phyloP scores from a whole-genome alignment of 2,888 invertebrate genomes.

The Brachypterus glaber region DNA sequence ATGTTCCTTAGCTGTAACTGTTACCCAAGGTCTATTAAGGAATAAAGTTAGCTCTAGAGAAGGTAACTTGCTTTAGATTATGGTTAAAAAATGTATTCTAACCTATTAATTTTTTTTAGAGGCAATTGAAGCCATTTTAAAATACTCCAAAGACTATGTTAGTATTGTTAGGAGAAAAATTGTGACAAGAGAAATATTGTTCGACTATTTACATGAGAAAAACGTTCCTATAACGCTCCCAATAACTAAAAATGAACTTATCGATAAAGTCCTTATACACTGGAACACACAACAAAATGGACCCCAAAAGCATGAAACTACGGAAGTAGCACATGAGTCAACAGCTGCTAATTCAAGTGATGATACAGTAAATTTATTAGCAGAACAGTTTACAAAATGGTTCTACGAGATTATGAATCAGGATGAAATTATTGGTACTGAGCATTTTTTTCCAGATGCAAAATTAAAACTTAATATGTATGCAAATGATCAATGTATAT shows the following conservation, averaged over 20 bases:
- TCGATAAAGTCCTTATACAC: slow-evolving; percentile 40
- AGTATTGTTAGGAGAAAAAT: slow-evolving; percentile 44
- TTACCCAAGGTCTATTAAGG: slow-evolving; percentile 34
- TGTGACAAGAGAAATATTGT: slow-evolving; percentile 46
- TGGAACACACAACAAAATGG: slow-evolving; percentile 34
- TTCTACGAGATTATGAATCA: slow-evolving; percentile 45
- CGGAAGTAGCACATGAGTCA: slow-evolving; percentile 2
- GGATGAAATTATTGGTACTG: slow-evolving; percentile 35
- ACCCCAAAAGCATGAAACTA: slow-evolving; percentile 4
- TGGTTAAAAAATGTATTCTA: too few relatives aligned
- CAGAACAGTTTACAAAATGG: slow-evolving; percentile 50
- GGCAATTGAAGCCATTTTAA: slow-evolving; percentile 44
- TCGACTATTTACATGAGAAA: slow-evolving; percentile 45
- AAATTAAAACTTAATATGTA: slow-evolving; percentile 34
- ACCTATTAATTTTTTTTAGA: slow-evolving; percentile 39
- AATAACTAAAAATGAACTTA: slow-evolving; percentile 45
- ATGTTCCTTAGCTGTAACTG: slow-evolving; percentile 28
- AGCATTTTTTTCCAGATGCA: slow-evolving; percentile 50
- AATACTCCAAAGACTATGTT: slow-evolving; percentile 41
- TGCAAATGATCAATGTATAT: slow-evolving; percentile 23
- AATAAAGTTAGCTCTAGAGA: slow-evolving; percentile 25
- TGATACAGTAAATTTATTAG: slow-evolving; percentile 37
- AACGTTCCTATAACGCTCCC: slow-evolving; percentile 39
- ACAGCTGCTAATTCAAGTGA: slow-evolving; percentile 3
- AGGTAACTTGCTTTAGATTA: slow-evolving; percentile 29